Evolutionary conservation across 2,888 invertebrate genomes (phyloP).

Genomic region (Gymnoscelis rufifasciata): DNA sequence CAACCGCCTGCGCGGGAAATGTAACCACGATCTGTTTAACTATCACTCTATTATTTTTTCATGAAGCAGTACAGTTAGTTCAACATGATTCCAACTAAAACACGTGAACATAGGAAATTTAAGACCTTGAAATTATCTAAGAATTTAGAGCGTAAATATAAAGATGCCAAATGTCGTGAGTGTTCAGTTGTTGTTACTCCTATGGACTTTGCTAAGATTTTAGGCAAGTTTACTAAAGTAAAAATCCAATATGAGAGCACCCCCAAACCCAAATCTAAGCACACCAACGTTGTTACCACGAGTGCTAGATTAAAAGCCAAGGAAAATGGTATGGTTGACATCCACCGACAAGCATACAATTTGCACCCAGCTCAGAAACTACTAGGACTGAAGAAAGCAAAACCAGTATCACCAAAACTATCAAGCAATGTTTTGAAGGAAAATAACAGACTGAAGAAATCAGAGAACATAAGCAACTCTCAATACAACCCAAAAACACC

Average conservation of each 20-base stretch:
- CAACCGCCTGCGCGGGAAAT: conserved; percentile 71
- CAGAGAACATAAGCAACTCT: conserved; percentile 10
- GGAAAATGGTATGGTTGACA: conserved; percentile 71
- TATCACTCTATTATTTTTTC: conserved; percentile 28
- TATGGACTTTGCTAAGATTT: conserved; percentile 74
- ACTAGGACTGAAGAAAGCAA: conserved; percentile 39
- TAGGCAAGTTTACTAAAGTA: conserved; percentile 73
- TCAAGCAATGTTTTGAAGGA: conserved; percentile 59
- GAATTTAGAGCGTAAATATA: conserved; percentile 61
- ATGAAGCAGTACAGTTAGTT: conserved; percentile 21
- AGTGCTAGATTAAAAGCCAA: conserved; percentile 60
- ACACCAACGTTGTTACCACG: conserved; percentile 35
- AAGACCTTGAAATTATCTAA: conserved; percentile 55
- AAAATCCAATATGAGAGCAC: conserved; percentile 71
- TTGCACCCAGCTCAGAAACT: conserved; percentile 52
- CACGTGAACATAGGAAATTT: conserved; percentile 49
- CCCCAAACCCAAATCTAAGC: conserved; percentile 50
- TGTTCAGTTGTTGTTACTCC: conserved; percentile 67
- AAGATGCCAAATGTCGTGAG: conserved; percentile 67
- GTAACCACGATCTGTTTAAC: conserved; percentile 47
- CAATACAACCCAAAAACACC: conserved; percentile 35
- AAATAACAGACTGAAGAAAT: conserved; percentile 57
- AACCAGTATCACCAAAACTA: conserved; percentile 26
- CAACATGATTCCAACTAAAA: conserved; percentile 61
- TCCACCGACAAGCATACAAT: conserved; percentile 55